These are phyloP conservation scores for Isaurus tuberculatus DNA, from an alignment of 92 coral and sea anemone genomes.

Conservation along the genomic window DNA sequence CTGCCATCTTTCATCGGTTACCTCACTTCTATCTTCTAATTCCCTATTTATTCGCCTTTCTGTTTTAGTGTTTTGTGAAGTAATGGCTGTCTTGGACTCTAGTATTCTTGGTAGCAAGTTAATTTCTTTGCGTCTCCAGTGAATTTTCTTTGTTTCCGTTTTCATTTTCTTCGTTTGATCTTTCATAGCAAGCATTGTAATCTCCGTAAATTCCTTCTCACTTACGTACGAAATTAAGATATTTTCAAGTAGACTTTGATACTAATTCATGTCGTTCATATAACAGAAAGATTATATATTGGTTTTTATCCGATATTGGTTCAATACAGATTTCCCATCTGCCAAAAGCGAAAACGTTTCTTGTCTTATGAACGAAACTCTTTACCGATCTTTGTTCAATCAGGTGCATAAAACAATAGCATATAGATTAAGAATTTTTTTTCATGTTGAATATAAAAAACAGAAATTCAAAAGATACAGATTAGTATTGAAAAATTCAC, in stretches of 20 bases:
- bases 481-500: too few relatives aligned
- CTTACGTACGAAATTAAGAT: neutral
- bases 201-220: neutral
- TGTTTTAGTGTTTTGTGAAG: neutral
- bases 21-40: neutral
- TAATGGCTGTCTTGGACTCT: neutral
- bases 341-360: neutral
- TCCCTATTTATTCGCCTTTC: neutral
- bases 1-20: neutral
- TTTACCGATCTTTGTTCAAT: too few relatives aligned
- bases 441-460: too few relatives aligned
- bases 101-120: slow-evolving; percentile 1
- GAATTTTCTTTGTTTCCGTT: neutral
- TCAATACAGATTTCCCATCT: too few relatives aligned
- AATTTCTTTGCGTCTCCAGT: neutral
- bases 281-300: too few relatives aligned
- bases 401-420: too few relatives aligned
- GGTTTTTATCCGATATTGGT: too few relatives aligned
- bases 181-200: neutral
- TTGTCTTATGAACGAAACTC: too few relatives aligned
- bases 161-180: neutral
- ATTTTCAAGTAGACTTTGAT: neutral
- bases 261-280: neutral
- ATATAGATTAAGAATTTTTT: too few relatives aligned
- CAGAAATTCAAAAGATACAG: too few relatives aligned